These are phyloP conservation scores for Falcunculus frontatus DNA, from an alignment of 2,113 vertebrate species.

Conservation along the genomic window DNA sequence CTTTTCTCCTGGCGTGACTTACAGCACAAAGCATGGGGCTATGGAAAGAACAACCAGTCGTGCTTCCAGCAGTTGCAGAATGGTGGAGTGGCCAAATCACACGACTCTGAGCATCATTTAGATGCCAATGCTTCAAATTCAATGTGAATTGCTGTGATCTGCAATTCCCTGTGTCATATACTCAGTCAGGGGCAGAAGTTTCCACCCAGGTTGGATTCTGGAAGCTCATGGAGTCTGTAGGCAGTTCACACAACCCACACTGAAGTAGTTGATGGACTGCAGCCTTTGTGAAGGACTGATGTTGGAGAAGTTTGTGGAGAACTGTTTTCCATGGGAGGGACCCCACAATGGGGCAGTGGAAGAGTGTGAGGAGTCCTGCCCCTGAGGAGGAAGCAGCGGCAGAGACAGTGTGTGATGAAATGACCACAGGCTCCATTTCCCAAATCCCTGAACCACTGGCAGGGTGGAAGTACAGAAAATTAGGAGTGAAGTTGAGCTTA, in stretches of 20 bases:
- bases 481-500: background rate
- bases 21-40: background rate
- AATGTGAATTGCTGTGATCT: background rate
- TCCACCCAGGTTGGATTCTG: background rate
- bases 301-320: background rate
- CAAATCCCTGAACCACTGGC: background rate
- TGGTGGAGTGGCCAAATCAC: background rate
- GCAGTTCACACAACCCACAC: background rate
- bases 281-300: background rate
- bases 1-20: background rate
- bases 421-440: background rate
- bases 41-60: background rate
- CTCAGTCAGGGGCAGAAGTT: background rate
- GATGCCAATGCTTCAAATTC: background rate
- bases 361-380: background rate
- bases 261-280: background rate
- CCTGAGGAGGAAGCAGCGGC: background rate
- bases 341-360: background rate
- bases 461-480: background rate
- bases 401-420: background rate
- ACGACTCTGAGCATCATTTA: background rate
- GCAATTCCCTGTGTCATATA: background rate
- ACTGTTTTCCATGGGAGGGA: background rate
- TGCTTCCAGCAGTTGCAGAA: background rate
- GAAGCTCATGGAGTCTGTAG: background rate